Evolutionary conservation across 2,888 invertebrate genomes (phyloP).

Genomic region (Agonopterix alstromeriana): DNA sequence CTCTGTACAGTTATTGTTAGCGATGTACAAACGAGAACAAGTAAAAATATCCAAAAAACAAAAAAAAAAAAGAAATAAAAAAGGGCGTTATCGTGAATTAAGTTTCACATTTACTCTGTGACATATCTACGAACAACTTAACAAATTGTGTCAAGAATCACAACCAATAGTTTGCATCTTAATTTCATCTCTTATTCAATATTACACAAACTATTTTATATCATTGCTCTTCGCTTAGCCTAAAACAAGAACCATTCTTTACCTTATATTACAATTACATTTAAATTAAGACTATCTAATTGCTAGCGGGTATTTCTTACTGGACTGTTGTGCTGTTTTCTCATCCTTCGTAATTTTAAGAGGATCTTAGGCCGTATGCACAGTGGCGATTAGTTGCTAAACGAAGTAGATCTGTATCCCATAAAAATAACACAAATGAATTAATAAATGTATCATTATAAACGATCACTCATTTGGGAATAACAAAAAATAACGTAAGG

Average conservation of each 20-base stretch:
- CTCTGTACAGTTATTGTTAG: slow-evolving; percentile 77
- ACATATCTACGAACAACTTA: slow-evolving; percentile 70
- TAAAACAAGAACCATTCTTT: slow-evolving; percentile 76
- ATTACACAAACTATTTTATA: slow-evolving; percentile 76
- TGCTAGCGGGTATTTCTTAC: slow-evolving; percentile 68
- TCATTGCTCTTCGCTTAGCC: slow-evolving; percentile 73
- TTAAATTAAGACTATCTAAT: slow-evolving; percentile 74
- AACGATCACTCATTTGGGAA: too few species aligned
- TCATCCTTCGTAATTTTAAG: slow-evolving; percentile 41
- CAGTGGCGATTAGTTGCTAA: slow-evolving; percentile 3
- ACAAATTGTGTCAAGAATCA: slow-evolving; percentile 76
- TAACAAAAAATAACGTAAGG: too few species aligned
- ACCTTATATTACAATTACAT: slow-evolving; percentile 71
- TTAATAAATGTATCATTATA: too few species aligned
- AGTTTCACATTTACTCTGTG: slow-evolving; percentile 55
- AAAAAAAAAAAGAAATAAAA: slow-evolving; percentile 54
- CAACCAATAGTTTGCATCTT: slow-evolving; percentile 77
- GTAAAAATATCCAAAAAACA: slow-evolving; percentile 64
- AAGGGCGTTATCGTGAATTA: slow-evolving; percentile 59
- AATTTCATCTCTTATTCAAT: slow-evolving; percentile 68
- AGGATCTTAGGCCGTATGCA: slow-evolving; percentile 5
- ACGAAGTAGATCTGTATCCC: too few species aligned
- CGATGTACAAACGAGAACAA: slow-evolving; percentile 75
- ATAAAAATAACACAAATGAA: too few species aligned
- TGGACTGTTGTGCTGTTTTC: slow-evolving; percentile 60